phyloP scores from a whole-genome alignment of 2,888 invertebrate species.

The Tubulanus polymorphus region DNA sequence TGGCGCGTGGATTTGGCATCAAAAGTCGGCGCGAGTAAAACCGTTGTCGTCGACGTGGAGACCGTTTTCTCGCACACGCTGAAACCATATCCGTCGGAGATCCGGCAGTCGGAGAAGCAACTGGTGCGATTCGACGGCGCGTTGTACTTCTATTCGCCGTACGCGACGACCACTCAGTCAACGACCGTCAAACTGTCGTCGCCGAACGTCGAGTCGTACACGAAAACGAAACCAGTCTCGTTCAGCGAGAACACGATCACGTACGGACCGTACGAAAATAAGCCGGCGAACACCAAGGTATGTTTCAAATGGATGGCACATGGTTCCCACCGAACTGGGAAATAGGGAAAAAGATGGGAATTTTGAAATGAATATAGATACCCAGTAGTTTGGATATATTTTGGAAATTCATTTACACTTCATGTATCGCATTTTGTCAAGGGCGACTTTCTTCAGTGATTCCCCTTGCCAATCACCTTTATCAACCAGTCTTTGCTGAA shows the following conservation, averaged over 20 bases:
- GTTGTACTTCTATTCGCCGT: constrained; percentile 79
- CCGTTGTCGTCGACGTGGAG: constrained; percentile 42
- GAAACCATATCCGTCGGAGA: constrained; percentile 79
- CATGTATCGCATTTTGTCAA: too few species aligned
- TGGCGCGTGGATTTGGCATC: constrained; percentile 40
- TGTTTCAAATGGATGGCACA: too few species aligned
- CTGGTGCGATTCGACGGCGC: constrained; percentile 82
- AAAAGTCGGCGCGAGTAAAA: constrained; percentile 39
- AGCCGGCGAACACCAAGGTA: constrained; percentile 59
- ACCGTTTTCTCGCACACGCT: constrained; percentile 72
- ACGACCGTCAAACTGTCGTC: constrained; percentile 75
- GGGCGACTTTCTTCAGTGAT: too few species aligned
- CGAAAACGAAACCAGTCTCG: constrained; percentile 51
- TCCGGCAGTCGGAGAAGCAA: constrained; percentile 90
- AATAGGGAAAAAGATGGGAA: too few species aligned
- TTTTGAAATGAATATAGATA: too few species aligned
- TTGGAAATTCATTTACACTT: too few species aligned
- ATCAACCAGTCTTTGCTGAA: too few species aligned
- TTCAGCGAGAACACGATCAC: constrained; percentile 75
- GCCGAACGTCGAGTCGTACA: constrained; percentile 64
- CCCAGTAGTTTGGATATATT: too few species aligned
- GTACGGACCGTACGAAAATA: constrained; percentile 84
- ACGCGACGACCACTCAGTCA: constrained; percentile 73
- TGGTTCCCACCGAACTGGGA: too few species aligned
- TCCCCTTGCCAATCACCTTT: too few species aligned